Conservation (phyloP, 2,888 invertebrate genomes). For the Lottia scabra region DNA sequence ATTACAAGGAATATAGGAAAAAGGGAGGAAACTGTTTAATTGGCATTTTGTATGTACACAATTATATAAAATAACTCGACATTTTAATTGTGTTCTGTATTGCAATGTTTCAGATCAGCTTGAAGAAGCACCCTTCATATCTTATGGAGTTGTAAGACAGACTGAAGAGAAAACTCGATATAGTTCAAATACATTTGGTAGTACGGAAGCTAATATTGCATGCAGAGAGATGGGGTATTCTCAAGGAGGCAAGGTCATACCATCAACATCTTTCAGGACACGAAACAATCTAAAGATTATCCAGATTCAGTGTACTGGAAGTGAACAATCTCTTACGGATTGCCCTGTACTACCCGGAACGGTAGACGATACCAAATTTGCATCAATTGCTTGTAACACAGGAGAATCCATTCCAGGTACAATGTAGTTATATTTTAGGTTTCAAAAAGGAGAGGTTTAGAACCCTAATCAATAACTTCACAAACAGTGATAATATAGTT, state of each 20-base stretch:
- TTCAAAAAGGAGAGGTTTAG: too few relatives aligned
- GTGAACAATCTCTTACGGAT: background rate
- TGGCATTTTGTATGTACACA: too few relatives aligned
- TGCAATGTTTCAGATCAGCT: background rate
- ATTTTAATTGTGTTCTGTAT: too few relatives aligned
- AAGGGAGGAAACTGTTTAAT: too few relatives aligned
- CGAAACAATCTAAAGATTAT: background rate
- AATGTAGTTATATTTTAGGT: background rate
- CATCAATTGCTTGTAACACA: background rate
- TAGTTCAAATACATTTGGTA: background rate
- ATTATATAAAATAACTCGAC: too few relatives aligned
- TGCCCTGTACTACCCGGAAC: background rate
- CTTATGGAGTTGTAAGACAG: background rate
- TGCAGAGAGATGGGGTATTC: background rate
- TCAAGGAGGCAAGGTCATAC: background rate
- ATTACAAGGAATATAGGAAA: too few relatives aligned
- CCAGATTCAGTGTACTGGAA: background rate
- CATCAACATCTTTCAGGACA: background rate
- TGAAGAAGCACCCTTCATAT: background rate
- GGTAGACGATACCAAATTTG: background rate
- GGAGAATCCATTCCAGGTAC: background rate
- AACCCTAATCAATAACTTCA: too few relatives aligned
- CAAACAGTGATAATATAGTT: too few relatives aligned
- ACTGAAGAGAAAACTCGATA: background rate
- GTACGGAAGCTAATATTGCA: background rate